Conservation (phyloP, 2,888 invertebrate genomes). For the Mythimna loreyi region DNA sequence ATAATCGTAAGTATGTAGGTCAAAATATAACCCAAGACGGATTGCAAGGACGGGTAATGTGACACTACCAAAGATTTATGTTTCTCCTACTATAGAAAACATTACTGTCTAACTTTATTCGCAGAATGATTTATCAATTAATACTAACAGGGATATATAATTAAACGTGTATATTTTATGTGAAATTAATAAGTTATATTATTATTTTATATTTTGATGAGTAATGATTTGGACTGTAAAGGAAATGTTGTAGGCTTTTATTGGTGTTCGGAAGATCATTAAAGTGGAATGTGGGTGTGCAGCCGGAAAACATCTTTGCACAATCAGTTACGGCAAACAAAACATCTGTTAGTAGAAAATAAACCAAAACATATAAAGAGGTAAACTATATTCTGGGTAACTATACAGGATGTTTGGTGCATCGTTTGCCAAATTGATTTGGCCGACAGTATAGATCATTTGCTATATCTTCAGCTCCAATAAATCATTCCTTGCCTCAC, state of each 20-base stretch:
- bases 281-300: slow-evolving; percentile 17
- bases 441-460: no score
- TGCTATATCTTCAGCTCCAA: no score
- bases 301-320: slow-evolving; percentile 1
- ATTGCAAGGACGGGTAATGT: slow-evolving; percentile 45
- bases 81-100: slow-evolving; percentile 20
- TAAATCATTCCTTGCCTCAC: no score
- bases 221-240: slow-evolving; percentile 13
- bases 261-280: neutral
- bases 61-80: slow-evolving; percentile 37
- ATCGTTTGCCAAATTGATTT: no score
- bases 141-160: slow-evolving; percentile 13
- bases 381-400: no score
- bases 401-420: no score
- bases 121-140: slow-evolving; percentile 24
- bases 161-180: slow-evolving; percentile 5
- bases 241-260: slow-evolving; percentile 23
- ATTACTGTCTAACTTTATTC: slow-evolving; percentile 13
- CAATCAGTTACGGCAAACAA: neutral
- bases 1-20: slow-evolving; percentile 27
- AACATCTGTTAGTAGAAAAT: no score
- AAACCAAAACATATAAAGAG: no score
- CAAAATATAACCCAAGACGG: slow-evolving; percentile 32
- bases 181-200: slow-evolving; percentile 8
- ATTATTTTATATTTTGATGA: slow-evolving; percentile 15